Conservation (phyloP, 2,113 vertebrate species). For the Ramphastos sulfuratus region DNA sequence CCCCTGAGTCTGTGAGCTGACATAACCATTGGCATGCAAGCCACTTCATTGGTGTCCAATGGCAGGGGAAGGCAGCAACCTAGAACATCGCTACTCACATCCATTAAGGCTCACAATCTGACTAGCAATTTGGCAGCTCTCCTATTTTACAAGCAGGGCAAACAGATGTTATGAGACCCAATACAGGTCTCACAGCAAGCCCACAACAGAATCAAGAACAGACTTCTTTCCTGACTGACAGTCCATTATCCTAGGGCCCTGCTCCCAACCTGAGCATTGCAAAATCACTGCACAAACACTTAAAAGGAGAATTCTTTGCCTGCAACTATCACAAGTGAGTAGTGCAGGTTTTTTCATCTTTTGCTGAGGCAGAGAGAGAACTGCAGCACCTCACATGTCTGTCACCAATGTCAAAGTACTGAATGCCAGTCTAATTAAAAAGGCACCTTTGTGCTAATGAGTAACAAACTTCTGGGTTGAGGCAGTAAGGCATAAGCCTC, state of each 20-base stretch:
- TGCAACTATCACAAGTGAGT: not conserved
- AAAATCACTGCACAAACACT: not conserved
- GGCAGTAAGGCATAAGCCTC: not conserved
- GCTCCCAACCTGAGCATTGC: not conserved
- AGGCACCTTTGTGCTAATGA: not conserved
- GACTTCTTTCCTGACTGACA: not conserved
- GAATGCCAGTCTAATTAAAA: slow-evolving; percentile 32
- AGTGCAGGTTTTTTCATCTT: not conserved
- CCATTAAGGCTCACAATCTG: not conserved
- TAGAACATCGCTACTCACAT: not conserved
- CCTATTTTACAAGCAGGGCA: not conserved
- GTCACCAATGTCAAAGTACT: not conserved
- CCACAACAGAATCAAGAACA: slow-evolving; percentile 14
- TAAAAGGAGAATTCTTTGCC: not conserved
- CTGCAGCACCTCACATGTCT: not conserved
- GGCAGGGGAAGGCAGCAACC: slow-evolving; percentile 1
- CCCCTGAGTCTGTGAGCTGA: not conserved
- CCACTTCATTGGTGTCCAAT: not conserved
- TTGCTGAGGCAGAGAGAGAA: not conserved
- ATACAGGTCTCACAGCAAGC: slow-evolving; percentile 30
- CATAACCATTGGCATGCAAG: not conserved
- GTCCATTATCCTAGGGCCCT: not conserved
- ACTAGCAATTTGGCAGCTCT: slow-evolving; percentile 21
- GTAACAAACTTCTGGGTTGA: slow-evolving; percentile 1
- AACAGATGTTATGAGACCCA: slow-evolving; percentile 37